Percentiles rank a stretch among this genome's conserved stretches.
phyloP scores from a whole-genome alignment of 2,797 vertebrate species.

The Rhinoraja longicauda region DNA sequence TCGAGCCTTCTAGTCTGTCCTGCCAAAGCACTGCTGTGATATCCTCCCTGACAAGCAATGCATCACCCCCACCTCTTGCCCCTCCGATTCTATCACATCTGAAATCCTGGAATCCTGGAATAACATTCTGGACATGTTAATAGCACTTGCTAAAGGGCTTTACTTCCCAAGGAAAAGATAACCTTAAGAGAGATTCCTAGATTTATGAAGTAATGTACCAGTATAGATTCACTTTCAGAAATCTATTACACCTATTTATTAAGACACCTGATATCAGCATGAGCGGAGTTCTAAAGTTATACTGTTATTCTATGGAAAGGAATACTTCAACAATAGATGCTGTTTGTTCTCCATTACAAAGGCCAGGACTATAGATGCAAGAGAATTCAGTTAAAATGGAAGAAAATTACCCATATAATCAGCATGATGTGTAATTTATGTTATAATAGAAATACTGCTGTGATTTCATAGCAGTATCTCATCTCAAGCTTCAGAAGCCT shows the following conservation, averaged over 20 bases:
- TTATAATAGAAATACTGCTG: background rate
- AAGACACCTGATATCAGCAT: background rate
- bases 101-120: too few species aligned
- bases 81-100: too few species aligned
- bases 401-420: background rate
- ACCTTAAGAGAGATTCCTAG: background rate
- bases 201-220: background rate
- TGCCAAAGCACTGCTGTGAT: too few species aligned
- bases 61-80: too few species aligned
- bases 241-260: background rate
- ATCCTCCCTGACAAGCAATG: too few species aligned
- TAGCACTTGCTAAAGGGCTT: background rate
- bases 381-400: background rate
- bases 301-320: background rate
- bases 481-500: background rate
- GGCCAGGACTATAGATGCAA: background rate
- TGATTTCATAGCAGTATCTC: background rate
- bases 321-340: background rate
- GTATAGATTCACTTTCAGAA: background rate
- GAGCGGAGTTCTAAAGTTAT: background rate
- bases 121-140: background rate
- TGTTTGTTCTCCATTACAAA: background rate
- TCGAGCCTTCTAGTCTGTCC: too few species aligned
- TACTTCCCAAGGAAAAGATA: background rate
- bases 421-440: background rate